Evolutionary conservation across 1,140 invertebrate genomes (phyloP).

Genomic region (Drosophila sp.): DNA sequence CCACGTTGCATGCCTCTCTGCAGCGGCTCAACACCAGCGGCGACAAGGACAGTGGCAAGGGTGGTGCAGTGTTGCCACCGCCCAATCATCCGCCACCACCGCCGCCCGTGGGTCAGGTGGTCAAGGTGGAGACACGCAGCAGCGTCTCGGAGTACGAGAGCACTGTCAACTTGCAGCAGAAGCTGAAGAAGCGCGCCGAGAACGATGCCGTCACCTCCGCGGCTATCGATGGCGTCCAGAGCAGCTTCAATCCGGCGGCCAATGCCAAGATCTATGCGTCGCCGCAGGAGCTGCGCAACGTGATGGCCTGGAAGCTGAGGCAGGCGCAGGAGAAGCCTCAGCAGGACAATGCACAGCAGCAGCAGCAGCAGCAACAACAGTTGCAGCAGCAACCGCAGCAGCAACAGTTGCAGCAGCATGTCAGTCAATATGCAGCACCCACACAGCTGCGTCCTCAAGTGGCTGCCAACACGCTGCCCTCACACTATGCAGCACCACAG

Average conservation of each 20-base stretch:
- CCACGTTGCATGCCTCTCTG: conserved; percentile 85
- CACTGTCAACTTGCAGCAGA: conserved; percentile 80
- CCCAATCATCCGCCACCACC: conserved; percentile 90
- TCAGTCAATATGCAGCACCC: conserved; percentile 63
- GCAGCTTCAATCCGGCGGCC: conserved; percentile 93
- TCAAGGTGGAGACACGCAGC: conserved; percentile 89
- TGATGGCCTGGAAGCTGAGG: conserved; percentile 88
- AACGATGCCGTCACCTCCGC: conserved; percentile 78
- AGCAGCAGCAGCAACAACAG: conserved; percentile 87
- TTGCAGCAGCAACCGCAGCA: conserved; percentile 32
- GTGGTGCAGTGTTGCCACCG: conserved; percentile 86
- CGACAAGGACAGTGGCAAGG: conserved; percentile 7
- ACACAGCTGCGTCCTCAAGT: conserved; percentile 41
- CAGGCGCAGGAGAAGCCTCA: conserved; percentile 66
- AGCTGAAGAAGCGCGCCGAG: conserved; percentile 75
- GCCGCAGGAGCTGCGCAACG: conserved; percentile 92
- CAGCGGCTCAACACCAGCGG: conserved; percentile 75
- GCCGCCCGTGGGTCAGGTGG: conserved; percentile 89
- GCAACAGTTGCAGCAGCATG: conserved; percentile 90
- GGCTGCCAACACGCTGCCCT: conserved; percentile 24
- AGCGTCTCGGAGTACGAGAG: conserved; percentile 82
- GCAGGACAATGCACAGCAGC: conserved; percentile 57
- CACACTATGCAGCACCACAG: conserved; percentile 72
- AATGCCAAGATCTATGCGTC: conserved; percentile 95
- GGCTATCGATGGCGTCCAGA: conserved; percentile 87